Evolutionary conservation across 2,797 vertebrate genomes (phyloP).

Genomic region (Apogon hyalosoma): DNA sequence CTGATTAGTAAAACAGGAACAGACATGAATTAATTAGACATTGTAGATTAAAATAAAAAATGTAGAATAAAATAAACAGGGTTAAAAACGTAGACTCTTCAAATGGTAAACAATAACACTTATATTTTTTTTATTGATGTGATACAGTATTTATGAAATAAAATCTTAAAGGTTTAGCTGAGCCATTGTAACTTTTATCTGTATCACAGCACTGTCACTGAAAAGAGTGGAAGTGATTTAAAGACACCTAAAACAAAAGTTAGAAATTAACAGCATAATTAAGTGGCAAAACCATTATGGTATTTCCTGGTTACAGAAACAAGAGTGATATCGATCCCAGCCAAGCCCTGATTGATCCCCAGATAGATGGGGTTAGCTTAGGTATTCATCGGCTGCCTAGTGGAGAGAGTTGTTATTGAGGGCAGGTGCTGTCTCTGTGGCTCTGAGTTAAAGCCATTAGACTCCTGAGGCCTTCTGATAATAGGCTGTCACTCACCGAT

Average conservation of each 20-base stretch:
- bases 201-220: constrained; percentile 25
- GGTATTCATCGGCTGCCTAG: constrained; percentile 84
- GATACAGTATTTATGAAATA: background rate
- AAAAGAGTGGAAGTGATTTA: constrained; percentile 64
- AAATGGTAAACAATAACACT: constrained; percentile 15
- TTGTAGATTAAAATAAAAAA: constrained; percentile 40
- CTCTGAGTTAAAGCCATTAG: constrained; percentile 86
- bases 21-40: constrained; percentile 21
- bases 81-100: constrained; percentile 4
- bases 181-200: constrained; percentile 17
- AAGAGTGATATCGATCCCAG: constrained; percentile 84
- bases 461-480: constrained; percentile 83
- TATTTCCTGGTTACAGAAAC: constrained; percentile 86
- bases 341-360: constrained; percentile 83
- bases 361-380: constrained; percentile 84
- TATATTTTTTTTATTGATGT: constrained; percentile 1
- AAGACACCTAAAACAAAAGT: constrained; percentile 78
- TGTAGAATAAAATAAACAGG: constrained; percentile 22
- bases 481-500: constrained; percentile 83
- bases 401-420: constrained; percentile 81
- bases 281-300: constrained; percentile 84
- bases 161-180: constrained; percentile 9
- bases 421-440: constrained; percentile 81
- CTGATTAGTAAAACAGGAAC: constrained; percentile 8
- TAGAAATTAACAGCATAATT: constrained; percentile 86